Base-by-base conservation (phyloP, 53 echinoderm and acorn worm genomes). In the Holothuria scabra region DNA sequence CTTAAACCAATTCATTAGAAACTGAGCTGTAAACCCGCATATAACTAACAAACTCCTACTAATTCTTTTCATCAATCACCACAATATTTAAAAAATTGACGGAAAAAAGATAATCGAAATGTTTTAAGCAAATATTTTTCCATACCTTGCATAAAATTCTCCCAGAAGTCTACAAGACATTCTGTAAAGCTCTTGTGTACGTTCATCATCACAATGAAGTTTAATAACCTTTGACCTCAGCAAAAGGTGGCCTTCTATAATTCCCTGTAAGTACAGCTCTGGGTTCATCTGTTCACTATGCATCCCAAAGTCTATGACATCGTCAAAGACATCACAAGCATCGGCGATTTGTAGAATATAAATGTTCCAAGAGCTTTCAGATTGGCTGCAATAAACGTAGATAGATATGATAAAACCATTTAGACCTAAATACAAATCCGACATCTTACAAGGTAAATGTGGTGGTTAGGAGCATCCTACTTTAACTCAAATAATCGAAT, bases 241-340 rank as follows among this genome's bases (percentile, higher is more conserved):
- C 60, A 81, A 46, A n/a, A 81, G 60, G 65, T 81, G 82, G 46
- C 38, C 64, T 26, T 81, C 82, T 61, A 81, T 21, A 14, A 81
- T 26, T 34, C 82, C 82, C 62, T 81, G 82, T 20, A 81, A 48
- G 21, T 81, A 64, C 11, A 59, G 22, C 82, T 81, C 82, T 63
- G 82, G 82, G 28, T 81, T 81, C 82, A 81, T 81, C 32, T 81
- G 62, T 35, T 64, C 49, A 63, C 82, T 81, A 18, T 81, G 82
- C 23, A 61, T 37, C 37, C 62, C 60, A 64, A 81, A 81, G 37
- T 81, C 82, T 29, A 37, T 63, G 22, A 81, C 38, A 41, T 81
- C 82, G 22, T 81, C 82, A 63, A 63, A 64, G 8, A 64, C 29
- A 41, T 64, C 46, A 25, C 37, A 81, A 25, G 62, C 31, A 11